Base-by-base conservation (phyloP, 2,888 invertebrate species). In the Oxyscelio sp. region DNA sequence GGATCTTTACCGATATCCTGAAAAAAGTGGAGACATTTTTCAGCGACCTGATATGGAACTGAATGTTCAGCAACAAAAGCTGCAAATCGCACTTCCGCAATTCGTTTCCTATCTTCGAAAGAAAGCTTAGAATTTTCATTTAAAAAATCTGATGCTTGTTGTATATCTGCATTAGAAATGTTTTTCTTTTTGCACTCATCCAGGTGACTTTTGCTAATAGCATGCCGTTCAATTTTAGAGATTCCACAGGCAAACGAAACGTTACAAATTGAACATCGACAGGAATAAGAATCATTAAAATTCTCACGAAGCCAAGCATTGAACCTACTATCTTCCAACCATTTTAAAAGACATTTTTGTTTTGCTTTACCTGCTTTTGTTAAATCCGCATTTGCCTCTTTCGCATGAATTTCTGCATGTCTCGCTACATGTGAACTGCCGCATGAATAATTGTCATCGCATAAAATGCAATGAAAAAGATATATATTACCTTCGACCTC, bases 391-490 rank as follows among this genome's bases (percentile, higher is more conserved):
- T 6, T 27, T 27, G 6, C 27, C 8, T 34, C 9, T 34, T 34
- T 34, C 8, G 5, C 5, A 34, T 34, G 34, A 34, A 11, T 11
- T 9, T 5, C 34, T 11, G 34, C 34, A 34, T 34, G 34, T 11
- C 34, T 34, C 11, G 5, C 9, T 11, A 43, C 43, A 43, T 43
- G 2, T 4, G 43, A 15, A 43, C 15, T 43, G 2, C 43, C n/a
- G 43, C 43, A 43, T 4, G 15, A 3, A 43, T 17, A 43, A 38
- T 13, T 43, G 1, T 43, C 2, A 3, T 43, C 15, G 43, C 43
- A 43, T 43, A 43, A 43, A 43, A 43, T 43, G 17, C 43, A 43
- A 43, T 43, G 43, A 43, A 43, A 43, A 43, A 15, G 2, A 17
- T 43, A 15, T 15, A 15, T 43, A 15, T 43, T 8, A 15, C 17